These are phyloP conservation scores for Cheirogaleus medius DNA, from an alignment of 2,113 vertebrate species.

Conservation along the genomic window DNA sequence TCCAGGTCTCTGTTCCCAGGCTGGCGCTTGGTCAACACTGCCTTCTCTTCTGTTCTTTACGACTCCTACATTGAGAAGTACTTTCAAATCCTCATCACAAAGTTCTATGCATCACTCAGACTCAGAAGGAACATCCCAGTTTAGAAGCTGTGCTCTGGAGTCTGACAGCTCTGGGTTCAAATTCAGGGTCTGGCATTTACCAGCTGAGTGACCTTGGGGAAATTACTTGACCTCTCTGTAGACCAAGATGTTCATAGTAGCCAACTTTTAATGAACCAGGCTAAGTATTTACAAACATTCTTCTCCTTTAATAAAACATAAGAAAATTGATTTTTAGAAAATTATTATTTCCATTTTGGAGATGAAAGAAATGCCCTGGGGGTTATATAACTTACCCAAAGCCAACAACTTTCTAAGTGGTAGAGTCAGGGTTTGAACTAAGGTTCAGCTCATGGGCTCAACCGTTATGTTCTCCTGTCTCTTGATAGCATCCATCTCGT, in stretches of 20 bases:
- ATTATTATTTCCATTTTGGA: not conserved
- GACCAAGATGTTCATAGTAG: not conserved
- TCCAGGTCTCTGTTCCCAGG: constrained; percentile 4
- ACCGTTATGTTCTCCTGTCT: not conserved
- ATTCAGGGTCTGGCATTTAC: not conserved
- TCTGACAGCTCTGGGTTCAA: not conserved
- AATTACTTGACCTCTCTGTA: not conserved
- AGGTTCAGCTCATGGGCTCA: not conserved
- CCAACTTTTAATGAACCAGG: not conserved
- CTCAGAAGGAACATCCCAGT: not conserved
- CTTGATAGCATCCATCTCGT: not conserved
- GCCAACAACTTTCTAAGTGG: not conserved
- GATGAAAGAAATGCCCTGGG: not conserved
- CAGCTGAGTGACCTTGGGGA: not conserved
- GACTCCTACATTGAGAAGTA: not conserved
- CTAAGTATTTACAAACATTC: not conserved
- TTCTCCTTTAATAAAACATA: not conserved
- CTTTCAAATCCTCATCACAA: not conserved
- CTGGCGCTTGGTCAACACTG: not conserved
- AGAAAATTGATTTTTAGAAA: not conserved
- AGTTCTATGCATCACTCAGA: not conserved
- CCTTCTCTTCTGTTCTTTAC: not conserved
- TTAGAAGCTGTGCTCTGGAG: not conserved
- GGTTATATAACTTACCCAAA: not conserved
- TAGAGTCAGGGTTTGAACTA: not conserved